Conservation (phyloP, 2,113 vertebrate species). For the Anseranas semipalmata region DNA sequence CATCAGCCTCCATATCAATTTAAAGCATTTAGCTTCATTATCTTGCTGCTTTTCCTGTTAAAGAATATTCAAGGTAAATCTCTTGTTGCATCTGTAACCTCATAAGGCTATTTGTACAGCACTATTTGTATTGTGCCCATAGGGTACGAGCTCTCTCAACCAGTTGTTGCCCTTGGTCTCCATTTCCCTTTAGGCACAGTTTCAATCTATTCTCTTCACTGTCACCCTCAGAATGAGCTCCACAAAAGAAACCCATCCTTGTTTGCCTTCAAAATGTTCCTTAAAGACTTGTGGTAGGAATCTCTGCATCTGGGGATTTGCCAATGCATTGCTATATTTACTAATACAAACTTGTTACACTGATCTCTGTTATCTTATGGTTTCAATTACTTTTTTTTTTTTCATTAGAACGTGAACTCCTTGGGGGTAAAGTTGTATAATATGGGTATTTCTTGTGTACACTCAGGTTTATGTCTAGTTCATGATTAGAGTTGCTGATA, state of each 20-base stretch:
- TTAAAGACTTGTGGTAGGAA: background rate
- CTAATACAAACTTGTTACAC: background rate
- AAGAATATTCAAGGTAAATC: background rate
- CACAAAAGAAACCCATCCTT: background rate
- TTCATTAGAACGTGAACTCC: background rate
- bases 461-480: background rate
- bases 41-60: background rate
- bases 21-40: background rate
- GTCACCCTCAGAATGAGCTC: background rate
- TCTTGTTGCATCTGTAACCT: background rate
- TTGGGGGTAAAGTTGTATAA: background rate
- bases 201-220: background rate
- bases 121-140: background rate
- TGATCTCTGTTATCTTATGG: background rate
- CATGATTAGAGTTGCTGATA: background rate
- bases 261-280: background rate
- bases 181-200: background rate
- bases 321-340: background rate
- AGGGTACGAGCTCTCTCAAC: background rate
- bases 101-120: background rate
- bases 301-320: background rate
- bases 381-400: background rate
- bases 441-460: background rate
- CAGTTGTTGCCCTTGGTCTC: too few relatives aligned
- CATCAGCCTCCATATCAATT: background rate